Evolutionary conservation across 37 sponge, comb jelly and placozoan species (phyloP), one percentile per base, ranked within the genome.

Genomic region (Axinella damicornis): DNA sequence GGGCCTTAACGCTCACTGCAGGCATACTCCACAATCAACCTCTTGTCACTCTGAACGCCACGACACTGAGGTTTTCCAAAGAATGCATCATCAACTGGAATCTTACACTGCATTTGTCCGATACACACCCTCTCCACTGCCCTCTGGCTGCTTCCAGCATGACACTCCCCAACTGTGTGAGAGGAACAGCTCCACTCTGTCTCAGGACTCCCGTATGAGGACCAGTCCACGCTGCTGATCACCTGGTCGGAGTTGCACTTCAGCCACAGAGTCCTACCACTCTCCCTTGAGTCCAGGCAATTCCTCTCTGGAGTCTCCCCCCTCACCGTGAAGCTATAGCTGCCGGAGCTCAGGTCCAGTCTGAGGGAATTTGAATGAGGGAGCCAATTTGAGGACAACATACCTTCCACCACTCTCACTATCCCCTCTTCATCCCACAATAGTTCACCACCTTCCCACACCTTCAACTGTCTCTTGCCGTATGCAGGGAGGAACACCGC

Each of bases 401-500:
- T 39, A 9, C 83, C 83, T 37, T 34, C 46, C 36, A 41, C 69
- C 5, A 20, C 25, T 36, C 27, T 15, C 22, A 36, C n/a, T 12
- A 59, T 41, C 27, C 27, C 6, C 25, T 33, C 63, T 5, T 57
- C 34, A 33, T 2, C 32, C 25, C 35, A 83, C 35, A 83, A 36
- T 0, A 67, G n/a, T 27, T 2, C 33, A 35, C 35, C 13, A n/a
- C 63, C 65, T 38, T 83, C 83, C 61, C 46, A 46, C 38, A 73
- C 73, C 21, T 39, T 73, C 52, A 83, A 1, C n/a, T 60, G 28
- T 19, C 74, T 73, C 41, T 69, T 73, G 0, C 83, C 83, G 54
- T 83, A 57, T 34, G 83, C 83, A 4, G 83, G 83, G 37, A 83
- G 53, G 30, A 73, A 31, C 30, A 83, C 24, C 18, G 55, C 57